Evolutionary conservation across 2,113 vertebrate genomes (phyloP), one percentile per base, ranked within the genome.

Genomic region (Xyliphius kryptos): DNA sequence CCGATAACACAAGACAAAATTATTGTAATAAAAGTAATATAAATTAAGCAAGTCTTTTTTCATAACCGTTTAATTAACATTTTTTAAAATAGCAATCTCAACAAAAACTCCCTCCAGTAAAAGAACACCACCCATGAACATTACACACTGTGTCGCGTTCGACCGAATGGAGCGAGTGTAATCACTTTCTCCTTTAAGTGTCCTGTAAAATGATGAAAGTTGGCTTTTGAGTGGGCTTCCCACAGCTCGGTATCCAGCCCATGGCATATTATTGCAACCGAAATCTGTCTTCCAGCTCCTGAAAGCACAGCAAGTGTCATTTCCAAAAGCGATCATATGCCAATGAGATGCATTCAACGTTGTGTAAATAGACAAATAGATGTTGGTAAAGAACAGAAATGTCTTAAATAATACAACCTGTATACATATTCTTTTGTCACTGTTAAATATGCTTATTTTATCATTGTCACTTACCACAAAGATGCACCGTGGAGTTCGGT

Each of bases 141-240:
- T 20, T 11, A 37, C 50, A 19, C 26, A 8, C 7, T 38, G 15
- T 20, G 41, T 15, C 46, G 21, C 26, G 40, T 17, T 37, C 63
- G 12, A 9, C 21, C 11, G 17, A 65, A 48, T 5, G 17, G 32
- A 38, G 44, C 17, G n/a, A 11, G 26, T 40, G 44, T 65, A 65
- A 65, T 65, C 44, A 63, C 43, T 40, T 43, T 47, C 49, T 43
- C 59, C 53, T 67, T 48, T 56, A 61, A 60, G 56, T 49, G 55
- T 13, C 26, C 46, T 56, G 55, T 52, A 43, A 56, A 40, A 50
- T 59, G 51, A 63, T 56, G 49, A 70, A 74, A 53, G 54, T 61
- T 47, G 43, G 41, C 63, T 63, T 74, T 67, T 52, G 62, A 59
- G 48, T 40, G 12, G 50, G n/a, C 22, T 62, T 61, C 52, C 51